Conservation (phyloP, 35 echinoderm and acorn worm species). For the Hemicentrotus pulcherrimus region DNA sequence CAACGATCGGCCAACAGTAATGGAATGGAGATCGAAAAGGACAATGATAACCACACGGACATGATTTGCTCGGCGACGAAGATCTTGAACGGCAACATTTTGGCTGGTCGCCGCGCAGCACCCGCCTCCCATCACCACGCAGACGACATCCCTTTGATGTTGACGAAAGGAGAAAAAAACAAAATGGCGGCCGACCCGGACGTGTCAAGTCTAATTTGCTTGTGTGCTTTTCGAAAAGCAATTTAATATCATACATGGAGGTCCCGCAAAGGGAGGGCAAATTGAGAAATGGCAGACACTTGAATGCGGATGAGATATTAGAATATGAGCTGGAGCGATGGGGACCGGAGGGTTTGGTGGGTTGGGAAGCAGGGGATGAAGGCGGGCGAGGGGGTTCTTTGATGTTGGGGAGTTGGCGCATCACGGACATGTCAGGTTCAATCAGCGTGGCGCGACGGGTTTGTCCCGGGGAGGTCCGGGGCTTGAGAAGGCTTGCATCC, state of each 20-base stretch:
- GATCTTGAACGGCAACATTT: neutral
- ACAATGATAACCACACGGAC: neutral
- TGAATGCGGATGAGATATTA: conserved; percentile 23
- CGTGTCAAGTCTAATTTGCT: conserved; percentile 48
- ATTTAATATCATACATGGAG: conserved; percentile 55
- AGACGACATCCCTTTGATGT: conserved; percentile 51
- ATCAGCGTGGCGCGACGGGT: conserved; percentile 2
- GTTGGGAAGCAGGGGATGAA: neutral
- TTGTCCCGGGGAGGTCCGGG: conserved; percentile 48
- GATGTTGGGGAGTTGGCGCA: conserved; percentile 38
- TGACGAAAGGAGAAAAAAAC: conserved; percentile 21
- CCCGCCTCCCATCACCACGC: neutral
- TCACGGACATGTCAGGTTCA: conserved; percentile 49
- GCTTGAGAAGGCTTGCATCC: neutral
- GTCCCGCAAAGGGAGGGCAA: conserved; percentile 36
- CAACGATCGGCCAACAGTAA: neutral
- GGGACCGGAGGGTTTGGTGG: neutral
- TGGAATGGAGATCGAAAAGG: conserved; percentile 11
- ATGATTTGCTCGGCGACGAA: neutral
- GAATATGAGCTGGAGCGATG: neutral
- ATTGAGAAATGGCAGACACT: conserved; percentile 26
- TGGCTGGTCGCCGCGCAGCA: conserved; percentile 27
- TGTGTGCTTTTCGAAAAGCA: conserved; percentile 57
- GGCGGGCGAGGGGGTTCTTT: conserved; percentile 36
- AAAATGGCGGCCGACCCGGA: conserved; percentile 37